phyloP scores from a whole-genome alignment of 1,140 invertebrate genomes.

The Dolichoris vasculosae region DNA sequence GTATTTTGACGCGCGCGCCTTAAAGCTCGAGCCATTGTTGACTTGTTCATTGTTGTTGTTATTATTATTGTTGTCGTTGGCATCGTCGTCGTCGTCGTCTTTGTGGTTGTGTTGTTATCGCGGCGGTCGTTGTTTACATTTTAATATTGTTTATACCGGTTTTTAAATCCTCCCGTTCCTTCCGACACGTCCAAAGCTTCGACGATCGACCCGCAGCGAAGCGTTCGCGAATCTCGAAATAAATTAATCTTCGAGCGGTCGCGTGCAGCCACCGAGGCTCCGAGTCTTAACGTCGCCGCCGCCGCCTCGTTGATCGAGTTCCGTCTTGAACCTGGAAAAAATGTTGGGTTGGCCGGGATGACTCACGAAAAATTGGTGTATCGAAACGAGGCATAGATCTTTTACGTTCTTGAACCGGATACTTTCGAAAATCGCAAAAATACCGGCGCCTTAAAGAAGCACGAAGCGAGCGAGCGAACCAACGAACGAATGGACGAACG shows the following conservation, averaged over 20 bases:
- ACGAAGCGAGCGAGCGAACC: not conserved
- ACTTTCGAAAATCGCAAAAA: not conserved
- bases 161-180: not conserved
- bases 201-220: not conserved
- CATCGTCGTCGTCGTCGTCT: not conserved
- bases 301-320: too few relatives aligned
- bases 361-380: not conserved
- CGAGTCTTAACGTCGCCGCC: not conserved
- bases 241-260: slow-evolving; percentile 4
- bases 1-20: not conserved
- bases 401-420: not conserved
- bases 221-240: not conserved
- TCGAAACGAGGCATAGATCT: not conserved
- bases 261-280: not conserved
- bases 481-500: too few relatives aligned
- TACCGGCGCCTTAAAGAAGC: not conserved
- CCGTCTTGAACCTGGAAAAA: not conserved
- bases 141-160: not conserved
- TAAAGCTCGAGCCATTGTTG: not conserved
- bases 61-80: not conserved
- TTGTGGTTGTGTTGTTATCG: not conserved
- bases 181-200: not conserved
- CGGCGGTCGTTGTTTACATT: not conserved
- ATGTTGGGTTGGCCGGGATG: not conserved
- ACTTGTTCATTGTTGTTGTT: not conserved